A percentile compares a stretch with the other conserved stretches of the same genome.
Evolutionary conservation across 1,140 invertebrate species (phyloP).

Genomic region (Thalassaphorura encarpata): DNA sequence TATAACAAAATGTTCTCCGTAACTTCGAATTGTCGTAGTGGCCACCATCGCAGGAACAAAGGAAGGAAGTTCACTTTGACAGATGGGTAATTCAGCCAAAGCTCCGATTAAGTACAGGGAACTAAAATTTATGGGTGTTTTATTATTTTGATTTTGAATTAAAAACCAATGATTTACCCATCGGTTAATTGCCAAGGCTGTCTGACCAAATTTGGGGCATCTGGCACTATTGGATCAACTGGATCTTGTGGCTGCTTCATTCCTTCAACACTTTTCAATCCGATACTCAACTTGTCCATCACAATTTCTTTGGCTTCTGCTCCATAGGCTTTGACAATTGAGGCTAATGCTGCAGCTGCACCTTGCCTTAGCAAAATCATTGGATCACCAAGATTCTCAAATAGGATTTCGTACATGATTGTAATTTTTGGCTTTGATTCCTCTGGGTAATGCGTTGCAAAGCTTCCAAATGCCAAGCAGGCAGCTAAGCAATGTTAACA

Average conservation of each 20-base stretch:
- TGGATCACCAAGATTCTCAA: slow-evolving; percentile 45
- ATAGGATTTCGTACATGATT: slow-evolving; percentile 44
- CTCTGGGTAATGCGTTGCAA: slow-evolving; percentile 45
- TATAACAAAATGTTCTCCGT: slow-evolving; percentile 44
- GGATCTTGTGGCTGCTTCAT: slow-evolving; percentile 32
- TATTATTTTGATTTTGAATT: too few relatives aligned
- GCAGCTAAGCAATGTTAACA: slow-evolving; percentile 41
- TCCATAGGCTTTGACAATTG: slow-evolving; percentile 45
- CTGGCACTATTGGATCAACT: slow-evolving; percentile 36
- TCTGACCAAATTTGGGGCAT: too few relatives aligned
- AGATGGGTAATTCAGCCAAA: slow-evolving; percentile 38
- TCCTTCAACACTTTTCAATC: slow-evolving; percentile 2
- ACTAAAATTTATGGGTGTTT: slow-evolving; percentile 33
- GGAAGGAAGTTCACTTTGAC: slow-evolving; percentile 23
- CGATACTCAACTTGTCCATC: slow-evolving; percentile 14
- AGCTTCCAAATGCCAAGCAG: slow-evolving; percentile 49
- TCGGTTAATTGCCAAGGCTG: slow-evolving; percentile 51
- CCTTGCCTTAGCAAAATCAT: slow-evolving; percentile 48
- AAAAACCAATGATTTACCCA: too few relatives aligned
- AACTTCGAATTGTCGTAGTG: slow-evolving; percentile 40
- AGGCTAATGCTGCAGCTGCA: slow-evolving; percentile 43
- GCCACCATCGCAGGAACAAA: slow-evolving; percentile 38
- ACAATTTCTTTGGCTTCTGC: slow-evolving; percentile 30
- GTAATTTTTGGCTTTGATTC: slow-evolving; percentile 40
- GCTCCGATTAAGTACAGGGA: slow-evolving; percentile 44